These are phyloP conservation scores for Rutpela maculata DNA, from an alignment of 2,888 invertebrate species.

Conservation along the genomic window DNA sequence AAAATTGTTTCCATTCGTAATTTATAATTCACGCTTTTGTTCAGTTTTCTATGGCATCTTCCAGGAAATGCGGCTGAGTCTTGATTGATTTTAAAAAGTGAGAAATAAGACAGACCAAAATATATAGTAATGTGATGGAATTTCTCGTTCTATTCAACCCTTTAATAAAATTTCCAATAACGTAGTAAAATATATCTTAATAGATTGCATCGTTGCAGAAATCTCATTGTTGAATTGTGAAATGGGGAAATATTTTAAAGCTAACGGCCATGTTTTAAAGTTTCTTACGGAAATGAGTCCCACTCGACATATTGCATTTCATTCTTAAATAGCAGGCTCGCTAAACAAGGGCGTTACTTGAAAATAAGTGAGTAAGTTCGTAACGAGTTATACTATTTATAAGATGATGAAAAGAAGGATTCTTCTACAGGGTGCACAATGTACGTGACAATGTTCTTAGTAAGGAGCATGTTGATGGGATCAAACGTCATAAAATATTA, in stretches of 20 bases:
- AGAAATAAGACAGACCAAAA: background rate
- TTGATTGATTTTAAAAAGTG: background rate
- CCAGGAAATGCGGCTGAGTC: background rate
- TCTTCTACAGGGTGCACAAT: too few relatives aligned
- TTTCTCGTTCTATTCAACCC: slow-evolving; percentile 1
- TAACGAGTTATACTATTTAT: background rate
- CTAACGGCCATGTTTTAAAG: background rate
- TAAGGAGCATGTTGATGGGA: too few relatives aligned
- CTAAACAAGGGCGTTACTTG: background rate
- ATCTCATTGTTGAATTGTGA: background rate
- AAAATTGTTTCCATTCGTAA: too few relatives aligned
- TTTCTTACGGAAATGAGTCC: background rate
- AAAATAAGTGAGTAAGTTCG: background rate
- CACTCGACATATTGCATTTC: background rate
- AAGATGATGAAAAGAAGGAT: too few relatives aligned
- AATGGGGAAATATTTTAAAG: background rate
- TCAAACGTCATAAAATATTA: too few relatives aligned
- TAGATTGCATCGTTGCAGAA: slow-evolving; percentile 7
- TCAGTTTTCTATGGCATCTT: background rate
- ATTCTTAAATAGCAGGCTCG: background rate
- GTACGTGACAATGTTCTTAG: too few relatives aligned
- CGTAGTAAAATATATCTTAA: background rate
- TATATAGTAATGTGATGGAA: background rate
- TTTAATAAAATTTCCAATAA: slow-evolving; percentile 7
- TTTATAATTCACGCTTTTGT: too few relatives aligned